Evolutionary conservation across 2,888 invertebrate genomes (phyloP).

Genomic region (Thereva unica): DNA sequence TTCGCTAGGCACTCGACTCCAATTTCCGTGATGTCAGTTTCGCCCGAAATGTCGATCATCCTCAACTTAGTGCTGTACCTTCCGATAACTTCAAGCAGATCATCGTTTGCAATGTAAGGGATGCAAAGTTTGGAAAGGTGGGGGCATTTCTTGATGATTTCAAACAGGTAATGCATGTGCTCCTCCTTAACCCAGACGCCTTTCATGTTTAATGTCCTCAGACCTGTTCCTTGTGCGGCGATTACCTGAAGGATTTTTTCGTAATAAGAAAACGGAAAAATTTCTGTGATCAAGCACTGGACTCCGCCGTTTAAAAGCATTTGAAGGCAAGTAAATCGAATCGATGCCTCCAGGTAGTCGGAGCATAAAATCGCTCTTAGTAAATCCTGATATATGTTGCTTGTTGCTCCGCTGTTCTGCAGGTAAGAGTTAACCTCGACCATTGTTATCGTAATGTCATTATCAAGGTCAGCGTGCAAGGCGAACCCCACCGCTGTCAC

Average conservation of each 20-base stretch:
- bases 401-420: constrained; percentile 66
- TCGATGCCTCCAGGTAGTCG: constrained; percentile 69
- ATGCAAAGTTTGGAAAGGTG: constrained; percentile 67
- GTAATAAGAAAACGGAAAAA: constrained; percentile 74
- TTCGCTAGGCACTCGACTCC: constrained; percentile 65
- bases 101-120: constrained; percentile 72
- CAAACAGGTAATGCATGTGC: constrained; percentile 66
- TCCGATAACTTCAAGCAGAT: constrained; percentile 65
- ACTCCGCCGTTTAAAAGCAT: constrained; percentile 69
- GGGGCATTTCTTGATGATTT: constrained; percentile 64
- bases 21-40: constrained; percentile 69
- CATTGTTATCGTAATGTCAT: constrained; percentile 63
- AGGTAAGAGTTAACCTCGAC: constrained; percentile 66
- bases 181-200: constrained; percentile 76
- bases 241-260: constrained; percentile 70
- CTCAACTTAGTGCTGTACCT: constrained; percentile 63
- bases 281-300: constrained; percentile 67
- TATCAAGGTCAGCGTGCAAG: constrained; percentile 61
- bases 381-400: constrained; percentile 71
- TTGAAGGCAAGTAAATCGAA: constrained; percentile 68
- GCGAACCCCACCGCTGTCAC: constrained; percentile 68
- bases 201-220: constrained; percentile 69
- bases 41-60: constrained; percentile 70
- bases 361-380: constrained; percentile 67
- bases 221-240: constrained; percentile 65